Evolutionary conservation across 2,888 invertebrate genomes (phyloP).

Genomic region (Heliconius hortense): DNA sequence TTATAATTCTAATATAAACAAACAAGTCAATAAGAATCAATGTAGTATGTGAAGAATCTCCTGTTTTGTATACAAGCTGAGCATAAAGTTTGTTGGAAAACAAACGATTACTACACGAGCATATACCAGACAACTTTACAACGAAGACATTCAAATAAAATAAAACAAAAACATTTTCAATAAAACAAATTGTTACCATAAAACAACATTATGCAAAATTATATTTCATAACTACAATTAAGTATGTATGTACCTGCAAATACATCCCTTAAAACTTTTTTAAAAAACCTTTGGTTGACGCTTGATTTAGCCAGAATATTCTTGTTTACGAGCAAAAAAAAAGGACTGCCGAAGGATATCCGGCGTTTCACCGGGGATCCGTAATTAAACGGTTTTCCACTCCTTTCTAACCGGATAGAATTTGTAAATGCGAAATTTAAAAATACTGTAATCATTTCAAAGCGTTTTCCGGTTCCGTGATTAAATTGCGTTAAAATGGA

Average conservation of each 20-base stretch:
- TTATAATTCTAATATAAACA: background rate
- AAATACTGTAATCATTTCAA: conserved; percentile 32
- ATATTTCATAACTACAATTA: conserved; percentile 40
- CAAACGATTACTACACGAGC: background rate
- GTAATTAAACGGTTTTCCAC: conserved; percentile 40
- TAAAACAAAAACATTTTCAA: background rate
- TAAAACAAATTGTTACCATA: background rate
- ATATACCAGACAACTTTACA: background rate
- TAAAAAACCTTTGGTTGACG: conserved; percentile 44
- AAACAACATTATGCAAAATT: conserved; percentile 6
- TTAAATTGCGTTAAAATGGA: conserved; percentile 21
- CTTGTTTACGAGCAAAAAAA: conserved; percentile 47
- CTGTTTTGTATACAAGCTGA: too few relatives aligned
- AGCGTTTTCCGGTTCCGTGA: conserved; percentile 20
- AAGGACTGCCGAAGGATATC: conserved; percentile 45
- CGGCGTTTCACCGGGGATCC: conserved; percentile 41
- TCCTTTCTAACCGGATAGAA: conserved; percentile 30
- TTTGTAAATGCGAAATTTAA: conserved; percentile 32
- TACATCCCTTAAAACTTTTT: conserved; percentile 37
- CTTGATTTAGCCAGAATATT: conserved; percentile 44
- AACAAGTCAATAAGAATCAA: too few relatives aligned
- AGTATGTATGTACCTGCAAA: conserved; percentile 26
- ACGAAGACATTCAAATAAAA: background rate
- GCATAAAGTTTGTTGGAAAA: background rate
- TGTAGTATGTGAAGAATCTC: background rate